Conservation (phyloP, 2,888 invertebrate species). For the Pasiphila rectangulata region DNA sequence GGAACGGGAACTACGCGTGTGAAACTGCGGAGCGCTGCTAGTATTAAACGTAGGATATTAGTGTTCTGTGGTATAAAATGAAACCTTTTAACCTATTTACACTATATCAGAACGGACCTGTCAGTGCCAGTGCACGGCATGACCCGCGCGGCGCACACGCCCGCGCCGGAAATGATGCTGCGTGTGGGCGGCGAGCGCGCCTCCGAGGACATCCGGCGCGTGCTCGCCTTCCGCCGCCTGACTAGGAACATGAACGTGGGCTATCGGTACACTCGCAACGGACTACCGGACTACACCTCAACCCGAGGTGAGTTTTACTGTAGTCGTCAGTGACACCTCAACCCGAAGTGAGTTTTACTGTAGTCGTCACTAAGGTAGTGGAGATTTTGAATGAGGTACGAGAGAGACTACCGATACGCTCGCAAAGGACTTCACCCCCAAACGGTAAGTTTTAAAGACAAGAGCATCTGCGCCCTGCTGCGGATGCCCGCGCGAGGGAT, state of each 20-base stretch:
- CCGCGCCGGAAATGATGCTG: constrained; percentile 19
- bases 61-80: constrained; percentile 1
- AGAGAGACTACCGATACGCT: no score
- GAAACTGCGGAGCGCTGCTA: no score
- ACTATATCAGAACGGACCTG: constrained; percentile 6
- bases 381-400: no score
- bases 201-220: constrained; percentile 39
- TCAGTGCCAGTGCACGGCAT: constrained; percentile 2
- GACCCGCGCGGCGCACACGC: constrained; percentile 27
- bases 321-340: not conserved
- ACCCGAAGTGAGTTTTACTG: constrained; percentile 1
- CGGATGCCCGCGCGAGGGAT: no score
- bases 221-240: constrained; percentile 47
- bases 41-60: no score
- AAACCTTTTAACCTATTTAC: not conserved
- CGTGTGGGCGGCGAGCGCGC: constrained; percentile 14
- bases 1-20: no score
- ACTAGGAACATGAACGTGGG: constrained; percentile 32
- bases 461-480: no score
- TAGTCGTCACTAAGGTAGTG: no score
- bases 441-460: no score
- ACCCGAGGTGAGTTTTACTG: constrained; percentile 1
- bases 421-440: no score
- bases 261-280: not conserved
- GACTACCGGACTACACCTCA: not conserved